Conservation (phyloP, 2,797 vertebrate genomes). For the Mus caroli region DNA sequence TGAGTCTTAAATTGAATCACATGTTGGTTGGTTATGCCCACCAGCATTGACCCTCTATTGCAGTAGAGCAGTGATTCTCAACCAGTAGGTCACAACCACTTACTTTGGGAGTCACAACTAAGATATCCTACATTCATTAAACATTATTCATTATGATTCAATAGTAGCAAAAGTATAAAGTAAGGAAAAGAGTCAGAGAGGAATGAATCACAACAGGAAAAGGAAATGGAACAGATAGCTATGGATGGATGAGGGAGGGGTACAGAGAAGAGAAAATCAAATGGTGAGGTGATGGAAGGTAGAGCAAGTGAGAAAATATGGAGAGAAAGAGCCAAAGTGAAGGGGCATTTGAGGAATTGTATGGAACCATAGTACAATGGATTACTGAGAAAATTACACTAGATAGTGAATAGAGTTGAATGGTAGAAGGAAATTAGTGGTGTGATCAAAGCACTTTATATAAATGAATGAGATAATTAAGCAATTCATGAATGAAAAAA, state of each 20-base stretch:
- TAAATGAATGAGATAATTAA: background rate
- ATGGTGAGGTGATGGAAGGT: background rate
- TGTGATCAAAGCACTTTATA: background rate
- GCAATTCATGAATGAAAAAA: background rate
- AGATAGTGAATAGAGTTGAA: background rate
- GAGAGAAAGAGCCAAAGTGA: background rate
- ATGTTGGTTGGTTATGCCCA: background rate
- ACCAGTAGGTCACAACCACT: background rate
- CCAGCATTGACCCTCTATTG: background rate
- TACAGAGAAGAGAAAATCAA: background rate
- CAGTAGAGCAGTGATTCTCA: background rate
- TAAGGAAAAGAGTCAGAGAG: background rate
- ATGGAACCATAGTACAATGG: background rate
- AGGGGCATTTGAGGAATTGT: background rate
- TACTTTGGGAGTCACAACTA: too few species aligned
- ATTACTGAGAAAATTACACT: background rate
- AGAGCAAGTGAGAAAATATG: background rate
- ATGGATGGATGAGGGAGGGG: background rate
- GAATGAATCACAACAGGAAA: background rate
- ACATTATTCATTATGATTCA: background rate
- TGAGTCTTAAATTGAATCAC: background rate
- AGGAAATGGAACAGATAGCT: background rate
- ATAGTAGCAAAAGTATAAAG: background rate
- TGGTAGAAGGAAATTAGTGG: background rate
- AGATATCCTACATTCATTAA: background rate